Evolutionary conservation across 2,113 vertebrate genomes (phyloP).

Genomic region (Lutjanus erythropterus): DNA sequence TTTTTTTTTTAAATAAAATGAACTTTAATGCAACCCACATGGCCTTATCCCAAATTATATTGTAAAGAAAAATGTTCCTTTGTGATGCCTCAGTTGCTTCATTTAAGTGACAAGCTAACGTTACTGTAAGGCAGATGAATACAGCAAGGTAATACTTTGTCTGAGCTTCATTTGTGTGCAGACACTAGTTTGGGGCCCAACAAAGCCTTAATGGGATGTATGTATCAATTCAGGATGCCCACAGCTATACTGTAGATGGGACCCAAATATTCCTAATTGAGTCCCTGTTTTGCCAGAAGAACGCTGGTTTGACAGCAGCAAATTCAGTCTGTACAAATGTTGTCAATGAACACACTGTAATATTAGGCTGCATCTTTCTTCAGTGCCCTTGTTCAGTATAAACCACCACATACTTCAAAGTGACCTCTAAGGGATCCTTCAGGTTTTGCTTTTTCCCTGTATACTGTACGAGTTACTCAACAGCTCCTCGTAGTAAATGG

Average conservation of each 20-base stretch:
- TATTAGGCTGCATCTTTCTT: constrained; percentile 4
- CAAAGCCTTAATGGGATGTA: background rate
- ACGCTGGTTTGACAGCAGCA: background rate
- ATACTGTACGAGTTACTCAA: constrained; percentile 7
- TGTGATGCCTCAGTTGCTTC: background rate
- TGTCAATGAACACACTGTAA: background rate
- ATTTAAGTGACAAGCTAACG: background rate
- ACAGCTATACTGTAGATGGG: background rate
- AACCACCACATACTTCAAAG: background rate
- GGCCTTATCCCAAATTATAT: background rate
- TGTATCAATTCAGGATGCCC: background rate
- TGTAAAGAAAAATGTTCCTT: background rate
- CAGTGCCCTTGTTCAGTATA: background rate
- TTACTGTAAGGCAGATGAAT: background rate
- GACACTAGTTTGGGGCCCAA: background rate
- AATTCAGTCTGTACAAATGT: constrained; percentile 1
- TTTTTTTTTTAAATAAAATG: too few species aligned
- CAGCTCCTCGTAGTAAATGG: constrained; percentile 14
- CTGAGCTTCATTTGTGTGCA: background rate
- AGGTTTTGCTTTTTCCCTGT: background rate
- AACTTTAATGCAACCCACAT: background rate
- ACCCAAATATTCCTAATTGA: too few species aligned
- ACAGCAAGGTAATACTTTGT: too few species aligned
- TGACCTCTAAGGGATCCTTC: constrained; percentile 26
- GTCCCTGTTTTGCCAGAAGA: background rate